phyloP scores from a whole-genome alignment of 2,113 vertebrate genomes.

The Austrofundulus limnaeus region DNA sequence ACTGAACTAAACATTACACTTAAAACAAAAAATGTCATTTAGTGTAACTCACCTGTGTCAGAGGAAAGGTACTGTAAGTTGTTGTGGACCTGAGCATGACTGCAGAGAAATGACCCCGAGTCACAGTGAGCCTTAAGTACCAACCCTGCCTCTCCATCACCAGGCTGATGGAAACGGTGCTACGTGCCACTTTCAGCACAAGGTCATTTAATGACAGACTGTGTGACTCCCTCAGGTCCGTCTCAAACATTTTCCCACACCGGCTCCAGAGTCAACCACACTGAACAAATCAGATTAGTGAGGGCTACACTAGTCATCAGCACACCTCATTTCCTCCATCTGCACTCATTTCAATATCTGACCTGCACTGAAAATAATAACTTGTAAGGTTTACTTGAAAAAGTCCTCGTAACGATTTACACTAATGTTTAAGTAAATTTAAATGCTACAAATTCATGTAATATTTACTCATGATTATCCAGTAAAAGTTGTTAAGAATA shows the following conservation, averaged over 20 bases:
- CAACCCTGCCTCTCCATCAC: neutral
- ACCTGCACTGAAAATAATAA: too few relatives aligned
- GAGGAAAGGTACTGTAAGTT: conserved; percentile 56
- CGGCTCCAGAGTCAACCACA: conserved; percentile 77
- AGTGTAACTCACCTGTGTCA: conserved; percentile 61
- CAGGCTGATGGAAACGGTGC: conserved; percentile 36
- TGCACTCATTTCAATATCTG: conserved; percentile 59
- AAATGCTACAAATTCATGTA: too few relatives aligned
- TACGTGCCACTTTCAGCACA: conserved; percentile 59
- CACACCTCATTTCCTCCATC: conserved; percentile 66
- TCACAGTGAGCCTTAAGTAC: conserved; percentile 15
- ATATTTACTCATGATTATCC: too few relatives aligned
- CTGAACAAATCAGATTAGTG: conserved; percentile 85
- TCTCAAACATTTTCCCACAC: conserved; percentile 79
- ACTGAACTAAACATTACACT: too few relatives aligned
- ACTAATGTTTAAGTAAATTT: too few relatives aligned
- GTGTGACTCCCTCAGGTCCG: conserved; percentile 54
- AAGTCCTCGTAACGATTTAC: too few relatives aligned
- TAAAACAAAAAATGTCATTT: too few relatives aligned
- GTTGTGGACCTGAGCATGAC: conserved; percentile 46
- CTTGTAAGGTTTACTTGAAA: too few relatives aligned
- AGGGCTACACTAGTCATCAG: conserved; percentile 66
- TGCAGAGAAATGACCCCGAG: conserved; percentile 26
- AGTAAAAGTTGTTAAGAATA: too few relatives aligned
- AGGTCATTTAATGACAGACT: conserved; percentile 53